Evolutionary conservation across 2,888 invertebrate genomes (phyloP), one percentile per base, ranked within the genome.

Genomic region (Aproaerema taeniolella): DNA sequence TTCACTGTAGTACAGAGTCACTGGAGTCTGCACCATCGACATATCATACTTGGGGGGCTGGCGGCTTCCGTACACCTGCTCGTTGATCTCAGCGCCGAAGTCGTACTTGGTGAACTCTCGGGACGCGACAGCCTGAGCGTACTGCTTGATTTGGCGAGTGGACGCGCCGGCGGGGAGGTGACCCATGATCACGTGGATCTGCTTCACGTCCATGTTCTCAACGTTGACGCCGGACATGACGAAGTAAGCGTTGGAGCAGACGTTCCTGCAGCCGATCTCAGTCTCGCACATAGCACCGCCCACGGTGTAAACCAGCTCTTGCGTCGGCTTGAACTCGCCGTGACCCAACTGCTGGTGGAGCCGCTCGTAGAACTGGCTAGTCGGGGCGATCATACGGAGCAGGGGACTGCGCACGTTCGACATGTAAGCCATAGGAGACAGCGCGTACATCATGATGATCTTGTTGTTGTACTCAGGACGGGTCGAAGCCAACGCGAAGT

Each of bases 191-290:
- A 88, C 82, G 2, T 88, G 88, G n/a, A 90, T 58, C 38, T 87
- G 65, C 3, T 81, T 81, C 41, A 69, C 59, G 50, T 91, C 89
- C 49, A 91, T 64, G 54, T 89, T 85, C 8, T 82, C 69, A 1
- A 80, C 68, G 73, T 89, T 88, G 33, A 86, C 77, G 16, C 93
- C 93, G 26, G 88, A 81, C 42, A 91, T 72, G 12, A 91, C 72
- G 62, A 91, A 91, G 50, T 92, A 73, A 7, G 89, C 57, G 60
- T 91, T 88, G 38, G 89, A 79, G 61, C 92, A 92, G 2, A 92
- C 55, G 24, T 77, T 61, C 53, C 88, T 83, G 45, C 69, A 72
- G 30, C 77, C 77, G 45, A 75, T 67, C 45, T 68, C 66, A 4
- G 67, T 64, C 45, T 67, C 58, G 52, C 74, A 73, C 71, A 80